These are phyloP conservation scores for Wasmannia auropunctata DNA, from an alignment of 1,140 invertebrate species.

Conservation along the genomic window DNA sequence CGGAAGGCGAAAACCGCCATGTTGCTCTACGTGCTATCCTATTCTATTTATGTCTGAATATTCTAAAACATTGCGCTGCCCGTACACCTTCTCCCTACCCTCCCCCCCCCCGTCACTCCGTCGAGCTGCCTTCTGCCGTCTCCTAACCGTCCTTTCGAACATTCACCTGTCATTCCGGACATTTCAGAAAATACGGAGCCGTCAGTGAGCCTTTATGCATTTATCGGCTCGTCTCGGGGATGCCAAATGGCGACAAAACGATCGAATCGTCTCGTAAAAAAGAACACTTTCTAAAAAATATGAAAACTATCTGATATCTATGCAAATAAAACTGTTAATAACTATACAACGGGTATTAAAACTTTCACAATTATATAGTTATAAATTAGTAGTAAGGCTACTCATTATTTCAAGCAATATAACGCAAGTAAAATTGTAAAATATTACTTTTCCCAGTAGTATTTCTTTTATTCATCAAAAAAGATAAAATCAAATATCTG, in stretches of 20 bases:
- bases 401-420: not conserved
- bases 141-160: not conserved
- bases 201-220: slow-evolving; percentile 7
- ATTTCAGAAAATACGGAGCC: not conserved
- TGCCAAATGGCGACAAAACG: not conserved
- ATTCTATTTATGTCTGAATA: slow-evolving; percentile 60
- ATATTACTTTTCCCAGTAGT: not conserved
- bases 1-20: slow-evolving; percentile 17
- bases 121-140: not conserved
- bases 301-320: not conserved
- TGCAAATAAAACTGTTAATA: not conserved
- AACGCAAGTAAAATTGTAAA: not conserved
- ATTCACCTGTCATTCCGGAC: not conserved
- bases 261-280: not conserved
- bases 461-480: not conserved
- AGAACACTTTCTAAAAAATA: not conserved
- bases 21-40: slow-evolving; percentile 35
- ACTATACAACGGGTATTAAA: not conserved
- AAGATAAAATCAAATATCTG: not conserved
- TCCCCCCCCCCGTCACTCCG: slow-evolving; percentile 27
- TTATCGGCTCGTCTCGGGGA: not conserved
- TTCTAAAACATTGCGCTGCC: slow-evolving; percentile 35
- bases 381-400: not conserved
- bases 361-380: not conserved
- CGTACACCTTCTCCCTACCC: too few relatives aligned